A percentile compares a stretch with the other conserved stretches of the same genome.
These are phyloP conservation scores for Pseudoips prasinana DNA, from an alignment of 2,888 invertebrate species.

Conservation along the genomic window DNA sequence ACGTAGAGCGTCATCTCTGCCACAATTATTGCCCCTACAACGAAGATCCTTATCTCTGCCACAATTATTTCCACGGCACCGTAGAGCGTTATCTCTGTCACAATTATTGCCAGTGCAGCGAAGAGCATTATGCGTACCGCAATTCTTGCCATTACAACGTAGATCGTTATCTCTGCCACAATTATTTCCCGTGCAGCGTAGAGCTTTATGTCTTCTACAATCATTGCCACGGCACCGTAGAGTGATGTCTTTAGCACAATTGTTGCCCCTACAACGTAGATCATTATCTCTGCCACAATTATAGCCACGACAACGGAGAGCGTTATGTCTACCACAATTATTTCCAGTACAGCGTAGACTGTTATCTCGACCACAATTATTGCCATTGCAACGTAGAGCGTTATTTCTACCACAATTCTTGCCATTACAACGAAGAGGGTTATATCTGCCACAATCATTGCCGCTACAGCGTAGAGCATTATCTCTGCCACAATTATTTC, in stretches of 20 bases:
- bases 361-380: constrained; percentile 6
- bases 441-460: constrained; percentile 1
- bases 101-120: too few species aligned
- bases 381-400: constrained; percentile 10
- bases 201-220: too few species aligned
- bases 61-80: too few species aligned
- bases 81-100: too few species aligned
- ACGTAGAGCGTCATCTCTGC: neutral
- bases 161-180: constrained; percentile 6
- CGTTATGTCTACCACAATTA: neutral
- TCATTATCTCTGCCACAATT: neutral
- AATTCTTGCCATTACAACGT: neutral
- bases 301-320: neutral
- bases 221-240: too few species aligned
- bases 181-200: too few species aligned
- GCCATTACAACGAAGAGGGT: constrained; percentile 8
- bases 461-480: constrained; percentile 1
- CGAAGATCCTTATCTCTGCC: too few species aligned
- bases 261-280: neutral
- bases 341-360: constrained; percentile 5
- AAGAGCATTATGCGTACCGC: too few species aligned
- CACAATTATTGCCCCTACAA: too few species aligned
- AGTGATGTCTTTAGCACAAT: neutral
- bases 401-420: constrained; percentile 5
- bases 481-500: constrained; percentile 2